Base-by-base conservation (phyloP, 2,797 vertebrate species). In the Telmatherina bonti region DNA sequence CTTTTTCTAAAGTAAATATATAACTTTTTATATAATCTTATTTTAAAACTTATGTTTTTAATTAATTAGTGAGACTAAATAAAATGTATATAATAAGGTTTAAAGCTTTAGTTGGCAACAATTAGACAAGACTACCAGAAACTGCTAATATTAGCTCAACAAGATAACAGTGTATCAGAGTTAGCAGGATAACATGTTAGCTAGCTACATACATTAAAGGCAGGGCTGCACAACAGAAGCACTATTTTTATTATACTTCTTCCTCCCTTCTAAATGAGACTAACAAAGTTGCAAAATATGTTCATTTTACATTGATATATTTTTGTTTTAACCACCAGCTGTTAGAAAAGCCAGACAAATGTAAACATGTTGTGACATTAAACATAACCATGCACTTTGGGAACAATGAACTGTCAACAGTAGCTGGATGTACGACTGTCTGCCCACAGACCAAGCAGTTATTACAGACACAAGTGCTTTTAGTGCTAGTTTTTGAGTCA, bases 371-470 rank as follows among this genome's bases (percentile, higher is more conserved):
- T 56, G 41, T 30, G 62, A 61, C 52, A 62, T 65, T 79, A 45
- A n/a, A n/a, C n/a, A 13, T 68, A 56, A 70, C 47, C 51, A 41
- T 66, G 27, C 54, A 54, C 67, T 80, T 74, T 73, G 52, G 75
- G 67, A 78, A 87, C 85, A 83, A 87, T 86, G 70, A 26, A 53
- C 72, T 86, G 85, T 88, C 85, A 82, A 12, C 73, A 78, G 30
- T 22, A 7, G 49, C 61, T 71, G n/a, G 62, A 74, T 85, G 64
- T 72, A 41, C 53, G 69, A 53, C 41, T 67, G 54, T 68, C 35
- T 62, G 62, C 49, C 62, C 73, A 63, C 73, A 78, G 52, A 65
- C 60, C 2, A 83, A 43, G 71, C 67, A 43, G 52, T 74, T 47
- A 83, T 81, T 74, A 54, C 52, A 78, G 76, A 78, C 63, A 68